A percentile compares a stretch with the other conserved stretches of the same genome.
These are phyloP conservation scores for Acrocephalus scirpaceus DNA, from an alignment of 2,797 vertebrate genomes.

Conservation along the genomic window DNA sequence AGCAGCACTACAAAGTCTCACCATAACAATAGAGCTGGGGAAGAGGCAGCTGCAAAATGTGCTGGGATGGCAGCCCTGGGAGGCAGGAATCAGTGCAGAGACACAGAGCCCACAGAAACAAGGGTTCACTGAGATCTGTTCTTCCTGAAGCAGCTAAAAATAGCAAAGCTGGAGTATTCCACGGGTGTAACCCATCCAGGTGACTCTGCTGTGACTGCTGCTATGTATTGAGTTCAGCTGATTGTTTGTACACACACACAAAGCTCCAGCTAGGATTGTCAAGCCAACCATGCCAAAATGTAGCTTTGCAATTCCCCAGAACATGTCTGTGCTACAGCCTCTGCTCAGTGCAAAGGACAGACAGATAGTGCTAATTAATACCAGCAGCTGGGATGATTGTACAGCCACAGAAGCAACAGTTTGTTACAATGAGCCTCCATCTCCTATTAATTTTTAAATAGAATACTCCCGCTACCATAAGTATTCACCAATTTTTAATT, in stretches of 20 bases:
- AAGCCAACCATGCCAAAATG: neutral
- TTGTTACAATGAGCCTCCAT: neutral
- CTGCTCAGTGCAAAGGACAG: neutral
- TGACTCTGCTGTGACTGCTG: neutral
- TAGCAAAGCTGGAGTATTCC: neutral
- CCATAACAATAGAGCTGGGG: neutral
- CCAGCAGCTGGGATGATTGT: neutral
- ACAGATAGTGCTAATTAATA: neutral
- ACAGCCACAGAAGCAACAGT: neutral
- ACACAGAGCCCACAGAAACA: neutral
- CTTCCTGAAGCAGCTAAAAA: neutral
- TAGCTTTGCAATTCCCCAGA: neutral
- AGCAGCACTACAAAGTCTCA: neutral
- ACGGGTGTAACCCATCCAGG: fast-evolving
- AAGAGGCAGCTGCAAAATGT: neutral
- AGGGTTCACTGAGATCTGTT: neutral
- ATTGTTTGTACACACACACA: neutral
- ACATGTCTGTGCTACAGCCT: neutral
- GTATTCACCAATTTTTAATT: neutral
- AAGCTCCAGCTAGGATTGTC: neutral
- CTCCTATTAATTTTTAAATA: neutral
- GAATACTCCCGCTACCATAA: neutral
- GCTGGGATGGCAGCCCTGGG: neutral
- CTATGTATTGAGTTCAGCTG: neutral
- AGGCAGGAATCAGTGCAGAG: neutral